phyloP scores from a whole-genome alignment of 2,797 vertebrate species.

The Lophius americanus region DNA sequence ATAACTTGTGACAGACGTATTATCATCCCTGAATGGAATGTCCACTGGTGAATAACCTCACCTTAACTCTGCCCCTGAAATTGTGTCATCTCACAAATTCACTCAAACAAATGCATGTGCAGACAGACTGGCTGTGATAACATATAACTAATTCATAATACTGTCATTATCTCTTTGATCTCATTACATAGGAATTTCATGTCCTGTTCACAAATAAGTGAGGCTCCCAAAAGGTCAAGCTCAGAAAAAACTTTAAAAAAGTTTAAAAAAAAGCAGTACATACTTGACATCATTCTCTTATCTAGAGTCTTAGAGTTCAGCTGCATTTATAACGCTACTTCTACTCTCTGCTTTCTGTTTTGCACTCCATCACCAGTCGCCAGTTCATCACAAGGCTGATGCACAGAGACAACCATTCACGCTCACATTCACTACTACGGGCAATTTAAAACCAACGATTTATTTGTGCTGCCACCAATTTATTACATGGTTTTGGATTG shows the following conservation, averaged over 20 bases:
- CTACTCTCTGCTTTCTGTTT: too few species aligned
- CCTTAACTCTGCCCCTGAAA: slow-evolving; percentile 12
- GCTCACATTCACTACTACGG: too few species aligned
- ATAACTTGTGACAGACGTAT: neutral
- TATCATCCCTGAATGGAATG: neutral
- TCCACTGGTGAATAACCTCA: slow-evolving; percentile 2
- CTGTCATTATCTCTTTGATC: slow-evolving; percentile 44
- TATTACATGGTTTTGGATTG: too few species aligned
- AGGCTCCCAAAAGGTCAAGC: slow-evolving; percentile 50
- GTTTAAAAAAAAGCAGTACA: too few species aligned
- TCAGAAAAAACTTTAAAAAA: slow-evolving; percentile 22
- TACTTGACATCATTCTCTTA: slow-evolving; percentile 17
- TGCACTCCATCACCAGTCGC: too few species aligned
- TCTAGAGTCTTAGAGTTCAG: slow-evolving; percentile 14
- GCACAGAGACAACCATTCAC: too few species aligned
- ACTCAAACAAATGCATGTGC: slow-evolving; percentile 9
- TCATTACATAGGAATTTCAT: slow-evolving; percentile 40
- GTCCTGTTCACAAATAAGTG: slow-evolving; percentile 23
- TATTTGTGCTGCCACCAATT: too few species aligned
- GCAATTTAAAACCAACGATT: too few species aligned
- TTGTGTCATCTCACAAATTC: slow-evolving; percentile 6
- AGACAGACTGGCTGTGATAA: slow-evolving; percentile 36
- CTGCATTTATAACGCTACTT: too few species aligned
- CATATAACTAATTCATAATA: slow-evolving; percentile 54
- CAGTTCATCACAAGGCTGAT: too few species aligned